A percentile compares a stretch with the other conserved stretches of the same genome.
Conservation (phyloP, 2,797 vertebrate species). For the Dallia pectoralis region DNA sequence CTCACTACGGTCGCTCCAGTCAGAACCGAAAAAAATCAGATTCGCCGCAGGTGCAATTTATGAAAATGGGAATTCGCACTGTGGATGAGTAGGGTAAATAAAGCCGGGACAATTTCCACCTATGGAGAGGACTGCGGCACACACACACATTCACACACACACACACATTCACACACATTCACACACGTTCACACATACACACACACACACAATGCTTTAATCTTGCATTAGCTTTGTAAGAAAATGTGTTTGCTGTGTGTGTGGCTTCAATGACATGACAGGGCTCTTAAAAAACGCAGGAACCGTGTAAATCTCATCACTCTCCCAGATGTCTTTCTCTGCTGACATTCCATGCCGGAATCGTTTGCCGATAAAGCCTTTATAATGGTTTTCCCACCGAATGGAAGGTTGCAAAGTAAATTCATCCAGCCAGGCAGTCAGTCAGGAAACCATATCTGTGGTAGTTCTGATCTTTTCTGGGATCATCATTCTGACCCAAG, state of each 20-base stretch:
- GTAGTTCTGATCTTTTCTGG: not conserved
- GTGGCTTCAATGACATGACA: slow-evolving; percentile 54
- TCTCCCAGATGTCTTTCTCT: slow-evolving; percentile 24
- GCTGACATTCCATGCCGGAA: not conserved
- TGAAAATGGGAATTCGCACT: slow-evolving; percentile 22
- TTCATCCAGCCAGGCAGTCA: not conserved
- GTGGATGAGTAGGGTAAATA: slow-evolving; percentile 49
- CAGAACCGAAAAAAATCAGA: slow-evolving; percentile 46
- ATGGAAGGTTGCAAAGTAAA: not conserved
- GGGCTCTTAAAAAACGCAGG: slow-evolving; percentile 36
- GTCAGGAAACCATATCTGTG: not conserved
- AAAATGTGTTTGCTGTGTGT: slow-evolving; percentile 21
- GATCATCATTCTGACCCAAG: not conserved
- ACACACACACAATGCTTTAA: slow-evolving; percentile 51
- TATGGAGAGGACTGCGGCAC: slow-evolving; percentile 47
- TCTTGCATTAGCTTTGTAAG: slow-evolving; percentile 42
- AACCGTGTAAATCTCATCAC: slow-evolving; percentile 36
- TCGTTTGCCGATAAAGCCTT: not conserved
- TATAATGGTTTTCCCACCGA: not conserved
- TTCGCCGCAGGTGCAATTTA: slow-evolving; percentile 62
- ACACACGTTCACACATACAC: too few species aligned
- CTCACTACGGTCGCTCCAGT: slow-evolving; percentile 52
- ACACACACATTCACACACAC: too few species aligned
- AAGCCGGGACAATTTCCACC: slow-evolving; percentile 53
- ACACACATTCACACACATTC: too few species aligned